These are phyloP conservation scores for Meriones unguiculatus DNA, from an alignment of 2,113 vertebrate species.

Conservation along the genomic window DNA sequence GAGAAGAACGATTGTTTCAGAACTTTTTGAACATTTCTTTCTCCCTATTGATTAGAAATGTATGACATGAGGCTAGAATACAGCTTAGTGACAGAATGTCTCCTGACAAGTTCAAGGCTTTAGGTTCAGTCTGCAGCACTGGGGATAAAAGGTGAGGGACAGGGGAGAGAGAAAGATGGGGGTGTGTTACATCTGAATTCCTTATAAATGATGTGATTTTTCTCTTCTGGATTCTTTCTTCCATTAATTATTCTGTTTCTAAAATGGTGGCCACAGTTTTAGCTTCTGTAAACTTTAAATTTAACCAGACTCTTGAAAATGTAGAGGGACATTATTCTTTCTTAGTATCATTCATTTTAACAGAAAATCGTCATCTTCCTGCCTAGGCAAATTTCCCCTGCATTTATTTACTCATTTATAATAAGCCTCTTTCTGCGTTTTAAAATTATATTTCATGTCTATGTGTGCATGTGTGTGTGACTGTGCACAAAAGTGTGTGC, in stretches of 20 bases:
- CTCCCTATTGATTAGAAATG: background rate
- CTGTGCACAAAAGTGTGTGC: background rate
- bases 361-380: background rate
- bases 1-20: background rate
- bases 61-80: no score
- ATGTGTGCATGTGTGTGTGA: background rate
- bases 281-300: background rate
- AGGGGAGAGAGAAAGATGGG: background rate
- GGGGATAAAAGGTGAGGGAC: background rate
- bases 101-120: background rate
- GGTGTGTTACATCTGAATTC: background rate
- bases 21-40: background rate
- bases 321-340: background rate
- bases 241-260: background rate
- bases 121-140: background rate
- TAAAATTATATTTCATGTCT: background rate
- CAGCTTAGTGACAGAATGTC: background rate
- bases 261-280: background rate
- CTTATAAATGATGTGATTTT: background rate
- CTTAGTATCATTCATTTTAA: background rate
- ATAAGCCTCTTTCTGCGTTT: background rate
- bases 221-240: background rate
- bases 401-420: background rate
- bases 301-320: background rate
- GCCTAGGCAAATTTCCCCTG: background rate